phyloP scores from a whole-genome alignment of 2,888 invertebrate genomes.

The Lissonota sp. region DNA sequence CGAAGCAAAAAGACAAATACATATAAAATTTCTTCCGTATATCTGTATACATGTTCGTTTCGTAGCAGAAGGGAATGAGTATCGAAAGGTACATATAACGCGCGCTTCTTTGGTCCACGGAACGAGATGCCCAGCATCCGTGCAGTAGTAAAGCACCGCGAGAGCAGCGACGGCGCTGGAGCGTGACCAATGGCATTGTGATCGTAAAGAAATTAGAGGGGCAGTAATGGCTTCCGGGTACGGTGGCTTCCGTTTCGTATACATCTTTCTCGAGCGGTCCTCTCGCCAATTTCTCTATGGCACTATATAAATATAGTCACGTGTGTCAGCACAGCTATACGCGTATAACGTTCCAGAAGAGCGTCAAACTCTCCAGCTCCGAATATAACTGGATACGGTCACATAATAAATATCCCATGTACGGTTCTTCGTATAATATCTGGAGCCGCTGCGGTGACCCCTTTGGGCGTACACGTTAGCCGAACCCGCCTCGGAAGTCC shows the following conservation, averaged over 20 bases:
- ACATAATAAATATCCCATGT: conserved; percentile 52
- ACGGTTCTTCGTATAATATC: conserved; percentile 46
- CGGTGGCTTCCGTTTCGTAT: conserved; percentile 81
- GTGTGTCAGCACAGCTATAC: neutral
- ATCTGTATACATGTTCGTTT: too few species aligned
- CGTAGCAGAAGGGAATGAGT: conserved; percentile 8
- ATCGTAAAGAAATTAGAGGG: conserved; percentile 84
- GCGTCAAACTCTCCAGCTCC: conserved; percentile 47
- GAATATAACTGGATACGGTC: conserved; percentile 26
- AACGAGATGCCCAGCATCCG: conserved; percentile 23
- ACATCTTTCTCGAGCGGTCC: conserved; percentile 78
- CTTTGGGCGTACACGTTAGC: conserved; percentile 61
- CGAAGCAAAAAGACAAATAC: conserved; percentile 11
- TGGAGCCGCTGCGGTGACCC: conserved; percentile 71
- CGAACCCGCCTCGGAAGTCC: conserved; percentile 69
- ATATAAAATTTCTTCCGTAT: neutral
- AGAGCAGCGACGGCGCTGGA: conserved; percentile 66
- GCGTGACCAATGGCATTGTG: conserved; percentile 81
- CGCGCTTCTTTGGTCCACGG: conserved; percentile 31
- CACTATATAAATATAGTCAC: conserved; percentile 26
- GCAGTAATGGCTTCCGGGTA: conserved; percentile 82
- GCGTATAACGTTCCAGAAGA: conserved; percentile 8
- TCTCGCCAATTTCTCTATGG: conserved; percentile 32
- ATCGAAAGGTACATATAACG: conserved; percentile 30
- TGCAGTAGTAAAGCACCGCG: conserved; percentile 71